Percentiles rank a stretch among this genome's conserved stretches.
Evolutionary conservation across 2,888 invertebrate genomes (phyloP).

Genomic region (Nomada flava): DNA sequence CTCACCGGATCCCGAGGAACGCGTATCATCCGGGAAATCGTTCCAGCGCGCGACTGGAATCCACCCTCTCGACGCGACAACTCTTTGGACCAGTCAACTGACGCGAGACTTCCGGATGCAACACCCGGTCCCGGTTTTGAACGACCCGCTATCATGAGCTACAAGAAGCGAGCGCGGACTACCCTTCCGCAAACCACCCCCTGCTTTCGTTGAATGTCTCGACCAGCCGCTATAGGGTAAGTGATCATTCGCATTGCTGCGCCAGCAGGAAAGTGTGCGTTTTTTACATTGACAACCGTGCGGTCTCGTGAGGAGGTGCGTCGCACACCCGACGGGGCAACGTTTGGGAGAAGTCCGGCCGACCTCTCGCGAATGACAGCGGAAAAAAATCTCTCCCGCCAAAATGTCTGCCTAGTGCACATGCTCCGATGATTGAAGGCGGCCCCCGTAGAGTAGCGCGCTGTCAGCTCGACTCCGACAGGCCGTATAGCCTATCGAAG

Average conservation of each 20-base stretch:
- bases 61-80: slow-evolving; percentile 16
- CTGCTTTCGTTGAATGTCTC: slow-evolving; percentile 73
- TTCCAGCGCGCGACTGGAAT: slow-evolving; percentile 21
- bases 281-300: neutral
- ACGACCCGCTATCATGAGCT: slow-evolving; percentile 72
- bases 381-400: slow-evolving; percentile 72
- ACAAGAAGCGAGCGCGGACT: slow-evolving; percentile 75
- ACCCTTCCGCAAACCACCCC: slow-evolving; percentile 73
- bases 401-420: slow-evolving; percentile 70
- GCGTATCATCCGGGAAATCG: slow-evolving; percentile 22
- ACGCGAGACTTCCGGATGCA: slow-evolving; percentile 56
- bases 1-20: neutral
- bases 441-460: neutral
- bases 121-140: slow-evolving; percentile 43
- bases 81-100: slow-evolving; percentile 43
- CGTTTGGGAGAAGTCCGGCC: neutral
- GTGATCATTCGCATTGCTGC: slow-evolving; percentile 54
- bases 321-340: neutral
- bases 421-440: slow-evolving; percentile 67
- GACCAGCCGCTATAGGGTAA: slow-evolving; percentile 78
- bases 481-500: neutral
- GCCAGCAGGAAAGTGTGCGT: neutral
- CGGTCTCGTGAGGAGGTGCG: neutral
- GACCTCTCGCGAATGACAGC: neutral
- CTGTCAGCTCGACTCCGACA: too few species aligned